These are phyloP conservation scores for Esperia sulphurella DNA, from an alignment of 2,888 invertebrate genomes.

Conservation along the genomic window DNA sequence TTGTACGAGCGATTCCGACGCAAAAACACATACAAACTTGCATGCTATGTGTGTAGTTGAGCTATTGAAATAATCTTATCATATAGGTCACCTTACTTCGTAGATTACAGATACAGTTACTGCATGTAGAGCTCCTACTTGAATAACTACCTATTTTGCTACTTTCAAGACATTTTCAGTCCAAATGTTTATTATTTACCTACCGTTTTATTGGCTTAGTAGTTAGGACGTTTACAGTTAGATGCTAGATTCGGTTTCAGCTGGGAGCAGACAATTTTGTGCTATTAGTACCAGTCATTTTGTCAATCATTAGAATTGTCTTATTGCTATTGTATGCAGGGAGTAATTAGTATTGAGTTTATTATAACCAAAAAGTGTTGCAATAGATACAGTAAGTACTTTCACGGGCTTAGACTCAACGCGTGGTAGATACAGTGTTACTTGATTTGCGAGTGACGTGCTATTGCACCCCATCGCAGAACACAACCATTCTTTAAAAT, in stretches of 20 bases:
- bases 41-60: slow-evolving; percentile 40
- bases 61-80: slow-evolving; percentile 76
- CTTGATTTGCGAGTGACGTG: background rate
- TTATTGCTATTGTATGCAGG: too few relatives aligned
- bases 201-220: background rate
- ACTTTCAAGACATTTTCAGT: background rate
- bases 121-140: slow-evolving; percentile 26
- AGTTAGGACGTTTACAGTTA: too few relatives aligned
- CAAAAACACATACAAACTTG: slow-evolving; percentile 44
- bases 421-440: background rate
- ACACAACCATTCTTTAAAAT: slow-evolving; percentile 22
- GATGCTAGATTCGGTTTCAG: too few relatives aligned
- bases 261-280: too few relatives aligned
- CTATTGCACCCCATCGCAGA: slow-evolving; percentile 18
- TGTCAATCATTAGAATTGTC: too few relatives aligned
- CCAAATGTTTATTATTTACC: slow-evolving; percentile 6
- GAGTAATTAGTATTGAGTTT: too few relatives aligned
- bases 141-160: background rate
- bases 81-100: slow-evolving; percentile 78
- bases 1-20: slow-evolving; percentile 68
- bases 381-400: background rate
- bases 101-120: slow-evolving; percentile 57
- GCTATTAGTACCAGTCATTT: too few relatives aligned
- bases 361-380: too few relatives aligned
- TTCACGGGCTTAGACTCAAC: background rate